Conservation (phyloP, 2,888 invertebrate species). For the Ophion obscuratus region DNA sequence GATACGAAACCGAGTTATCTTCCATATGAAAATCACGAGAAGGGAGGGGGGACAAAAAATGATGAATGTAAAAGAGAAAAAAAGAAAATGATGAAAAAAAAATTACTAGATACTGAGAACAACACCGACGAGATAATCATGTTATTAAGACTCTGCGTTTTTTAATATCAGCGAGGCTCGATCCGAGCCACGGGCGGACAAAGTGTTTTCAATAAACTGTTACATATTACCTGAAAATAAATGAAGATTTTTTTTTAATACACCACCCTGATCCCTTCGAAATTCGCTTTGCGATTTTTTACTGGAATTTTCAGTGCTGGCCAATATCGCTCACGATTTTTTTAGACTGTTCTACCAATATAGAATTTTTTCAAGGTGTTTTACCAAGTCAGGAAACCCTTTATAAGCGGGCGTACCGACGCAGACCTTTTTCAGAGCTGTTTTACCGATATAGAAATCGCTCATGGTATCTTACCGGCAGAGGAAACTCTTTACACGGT, state of each 20-base stretch:
- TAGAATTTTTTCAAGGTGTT: no score
- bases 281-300: no score
- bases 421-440: no score
- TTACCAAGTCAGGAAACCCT: no score
- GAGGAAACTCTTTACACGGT: no score
- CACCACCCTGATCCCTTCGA: no score
- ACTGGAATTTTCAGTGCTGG: no score
- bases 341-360: no score
- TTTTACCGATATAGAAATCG: background rate
- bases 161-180: slow-evolving; percentile 83
- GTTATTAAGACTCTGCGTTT: slow-evolving; percentile 83
- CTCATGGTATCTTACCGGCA: background rate
- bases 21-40: slow-evolving; percentile 70
- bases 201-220: slow-evolving; percentile 84
- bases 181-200: slow-evolving; percentile 77
- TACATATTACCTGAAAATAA: slow-evolving; percentile 80
- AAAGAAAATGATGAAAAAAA: slow-evolving; percentile 29
- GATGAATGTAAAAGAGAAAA: slow-evolving; percentile 25
- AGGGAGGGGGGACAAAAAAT: slow-evolving; percentile 22
- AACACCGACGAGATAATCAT: slow-evolving; percentile 82
- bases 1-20: slow-evolving; percentile 73
- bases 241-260: background rate
- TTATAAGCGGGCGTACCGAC: no score
- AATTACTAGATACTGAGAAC: slow-evolving; percentile 53
- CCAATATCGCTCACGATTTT: no score